Evolutionary conservation across 2,888 invertebrate genomes (phyloP).

Genomic region (Crossocerus cetratus): DNA sequence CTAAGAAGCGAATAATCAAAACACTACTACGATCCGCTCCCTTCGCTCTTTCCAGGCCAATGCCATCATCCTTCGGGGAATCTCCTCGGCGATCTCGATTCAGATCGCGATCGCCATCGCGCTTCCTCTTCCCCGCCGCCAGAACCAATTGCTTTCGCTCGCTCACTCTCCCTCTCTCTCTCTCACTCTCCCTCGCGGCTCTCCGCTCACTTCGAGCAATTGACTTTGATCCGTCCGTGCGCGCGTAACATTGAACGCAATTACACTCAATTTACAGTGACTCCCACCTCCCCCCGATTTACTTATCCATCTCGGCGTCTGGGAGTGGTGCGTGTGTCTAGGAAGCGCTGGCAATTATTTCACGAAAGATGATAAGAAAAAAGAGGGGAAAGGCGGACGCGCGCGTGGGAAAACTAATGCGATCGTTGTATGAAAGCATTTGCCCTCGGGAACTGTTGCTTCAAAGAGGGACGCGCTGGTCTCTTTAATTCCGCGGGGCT

Average conservation of each 20-base stretch:
- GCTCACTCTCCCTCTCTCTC: constrained; percentile 45
- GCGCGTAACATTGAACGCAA: constrained; percentile 74
- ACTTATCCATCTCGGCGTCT: too few relatives aligned
- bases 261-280: constrained; percentile 74
- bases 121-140: constrained; percentile 1
- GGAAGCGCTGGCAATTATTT: too few relatives aligned
- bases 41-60: background rate
- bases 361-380: too few relatives aligned
- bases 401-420: too few relatives aligned
- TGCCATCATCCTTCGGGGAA: too few relatives aligned
- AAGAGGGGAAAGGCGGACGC: too few relatives aligned
- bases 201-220: constrained; percentile 69
- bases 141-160: constrained; percentile 58
- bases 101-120: background rate
- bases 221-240: constrained; percentile 74
- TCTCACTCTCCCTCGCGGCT: constrained; percentile 51
- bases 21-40: background rate
- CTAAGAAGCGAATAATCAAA: too few relatives aligned
- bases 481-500: too few relatives aligned
- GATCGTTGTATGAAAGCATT: too few relatives aligned
- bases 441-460: too few relatives aligned
- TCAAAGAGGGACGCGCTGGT: too few relatives aligned
- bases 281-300: constrained; percentile 33
- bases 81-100: background rate
- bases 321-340: too few relatives aligned